These are phyloP conservation scores for Cataglyphis livida DNA, from an alignment of 2,888 invertebrate genomes.

Conservation along the genomic window DNA sequence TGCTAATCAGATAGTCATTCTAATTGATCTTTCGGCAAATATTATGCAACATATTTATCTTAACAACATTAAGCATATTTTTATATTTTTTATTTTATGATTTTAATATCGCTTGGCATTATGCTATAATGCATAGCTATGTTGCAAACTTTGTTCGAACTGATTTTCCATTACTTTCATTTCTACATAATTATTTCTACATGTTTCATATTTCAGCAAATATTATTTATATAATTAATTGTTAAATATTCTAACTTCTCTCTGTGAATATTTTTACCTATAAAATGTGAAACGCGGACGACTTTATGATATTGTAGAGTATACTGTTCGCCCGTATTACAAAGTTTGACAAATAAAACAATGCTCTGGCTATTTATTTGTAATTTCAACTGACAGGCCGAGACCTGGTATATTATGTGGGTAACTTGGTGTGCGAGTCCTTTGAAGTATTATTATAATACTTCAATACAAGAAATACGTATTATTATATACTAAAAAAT, in stretches of 20 bases:
- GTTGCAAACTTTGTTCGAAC: background rate
- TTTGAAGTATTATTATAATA: conserved; percentile 42
- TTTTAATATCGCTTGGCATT: background rate
- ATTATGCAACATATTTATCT: background rate
- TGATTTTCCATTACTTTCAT: background rate
- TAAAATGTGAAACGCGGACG: conserved; percentile 10
- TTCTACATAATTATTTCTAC: conserved; percentile 16
- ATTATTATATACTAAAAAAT: conserved; percentile 21
- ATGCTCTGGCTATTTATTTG: conserved; percentile 32
- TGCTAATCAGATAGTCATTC: background rate
- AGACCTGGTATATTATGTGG: conserved; percentile 40
- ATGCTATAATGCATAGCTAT: background rate
- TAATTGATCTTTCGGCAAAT: background rate
- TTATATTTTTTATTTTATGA: background rate
- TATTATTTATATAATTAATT: conserved; percentile 45
- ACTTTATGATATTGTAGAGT: conserved; percentile 18
- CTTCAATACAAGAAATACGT: conserved; percentile 20
- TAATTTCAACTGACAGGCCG: conserved; percentile 41
- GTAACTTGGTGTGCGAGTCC: background rate
- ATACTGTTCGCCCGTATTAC: background rate
- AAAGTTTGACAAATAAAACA: conserved; percentile 47
- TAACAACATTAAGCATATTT: background rate
- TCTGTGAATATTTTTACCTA: background rate
- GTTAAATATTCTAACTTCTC: background rate
- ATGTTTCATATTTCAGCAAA: background rate